Evolutionary conservation across 2,888 invertebrate genomes (phyloP), one percentile per base, ranked within the genome.

Genomic region (Sinotaia quadrata): DNA sequence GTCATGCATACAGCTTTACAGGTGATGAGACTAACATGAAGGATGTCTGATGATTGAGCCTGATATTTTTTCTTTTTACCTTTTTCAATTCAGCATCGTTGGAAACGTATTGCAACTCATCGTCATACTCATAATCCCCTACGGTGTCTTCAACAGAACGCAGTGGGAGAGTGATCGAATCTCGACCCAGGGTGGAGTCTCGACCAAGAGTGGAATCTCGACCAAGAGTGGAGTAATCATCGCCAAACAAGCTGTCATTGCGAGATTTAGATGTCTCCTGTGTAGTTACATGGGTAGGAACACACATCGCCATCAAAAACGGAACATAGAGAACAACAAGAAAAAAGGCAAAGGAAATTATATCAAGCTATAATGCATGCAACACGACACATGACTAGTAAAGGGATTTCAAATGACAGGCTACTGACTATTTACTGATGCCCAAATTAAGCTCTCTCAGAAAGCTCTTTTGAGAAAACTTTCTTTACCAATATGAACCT

Each of bases 71-170:
- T 18, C 7, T 10, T 60, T 63, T 80, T 84, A 84, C 84, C 84
- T 84, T 83, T 72, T 82, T 82, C 59, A 80, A 63, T 5, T 72
- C 73, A 56, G 79, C 75, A 68, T 84, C 84, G 61, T 75, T 74
- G 29, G 71, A 66, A 61, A 75, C 75, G 75, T 73, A 80, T 68
- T 76, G 78, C 75, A 78, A 76, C 58, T 81, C 79, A 74, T 83
- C 84, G 71, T 81, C 81, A 71, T 78, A 81, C 69, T 82, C 81
- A 33, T 82, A 75, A 34, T 83, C 83, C 67, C 80, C 81, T 67
- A 73, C 77, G 72, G 78, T 81, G 54, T 79, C 81, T 58, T 80
- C 81, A 34, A 79, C 77, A 8, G 81, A 79, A 44, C 78, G 79
- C 33, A 80, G 69, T 37, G 62, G 73, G 44, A 75, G 67, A 21